These are phyloP conservation scores for Micropterix aruncella DNA, from an alignment of 2,888 invertebrate species.

Conservation along the genomic window DNA sequence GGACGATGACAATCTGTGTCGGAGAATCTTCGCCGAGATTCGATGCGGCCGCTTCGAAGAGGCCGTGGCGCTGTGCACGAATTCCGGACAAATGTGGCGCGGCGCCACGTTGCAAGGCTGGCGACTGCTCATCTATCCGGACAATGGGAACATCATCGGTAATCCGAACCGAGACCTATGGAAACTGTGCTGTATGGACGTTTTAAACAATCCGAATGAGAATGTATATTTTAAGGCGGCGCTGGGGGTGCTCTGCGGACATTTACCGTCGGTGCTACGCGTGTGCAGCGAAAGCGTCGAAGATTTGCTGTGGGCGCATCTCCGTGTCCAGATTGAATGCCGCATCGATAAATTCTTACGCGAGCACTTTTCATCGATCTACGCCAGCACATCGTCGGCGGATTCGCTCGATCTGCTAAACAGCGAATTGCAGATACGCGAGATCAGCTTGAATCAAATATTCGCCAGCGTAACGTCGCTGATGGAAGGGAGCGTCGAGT, in stretches of 20 bases:
- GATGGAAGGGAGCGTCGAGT: constrained; percentile 41
- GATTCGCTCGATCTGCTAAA: constrained; percentile 30
- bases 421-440: constrained; percentile 24
- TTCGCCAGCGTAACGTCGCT: constrained; percentile 31
- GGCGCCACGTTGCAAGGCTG: constrained; percentile 86
- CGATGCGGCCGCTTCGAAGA: constrained; percentile 76
- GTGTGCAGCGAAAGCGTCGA: constrained; percentile 73
- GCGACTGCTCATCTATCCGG: constrained; percentile 77
- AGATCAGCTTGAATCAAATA: constrained; percentile 27
- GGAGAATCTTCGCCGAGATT: constrained; percentile 57
- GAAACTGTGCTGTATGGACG: constrained; percentile 60
- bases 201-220: constrained; percentile 38
- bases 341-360: constrained; percentile 55
- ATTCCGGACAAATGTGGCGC: constrained; percentile 84
- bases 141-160: constrained; percentile 54
- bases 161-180: constrained; percentile 71
- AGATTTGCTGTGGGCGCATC: constrained; percentile 81
- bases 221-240: constrained; percentile 48
- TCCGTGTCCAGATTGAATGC: constrained; percentile 69
- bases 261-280: constrained; percentile 60
- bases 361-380: constrained; percentile 32
- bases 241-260: constrained; percentile 70
- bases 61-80: constrained; percentile 70
- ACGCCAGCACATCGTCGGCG: constrained; percentile 27
- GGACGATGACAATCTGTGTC: constrained; percentile 45